These are phyloP conservation scores for Caenorhabditis sp. DNA, from an alignment of 2,888 invertebrate genomes.

Conservation along the genomic window DNA sequence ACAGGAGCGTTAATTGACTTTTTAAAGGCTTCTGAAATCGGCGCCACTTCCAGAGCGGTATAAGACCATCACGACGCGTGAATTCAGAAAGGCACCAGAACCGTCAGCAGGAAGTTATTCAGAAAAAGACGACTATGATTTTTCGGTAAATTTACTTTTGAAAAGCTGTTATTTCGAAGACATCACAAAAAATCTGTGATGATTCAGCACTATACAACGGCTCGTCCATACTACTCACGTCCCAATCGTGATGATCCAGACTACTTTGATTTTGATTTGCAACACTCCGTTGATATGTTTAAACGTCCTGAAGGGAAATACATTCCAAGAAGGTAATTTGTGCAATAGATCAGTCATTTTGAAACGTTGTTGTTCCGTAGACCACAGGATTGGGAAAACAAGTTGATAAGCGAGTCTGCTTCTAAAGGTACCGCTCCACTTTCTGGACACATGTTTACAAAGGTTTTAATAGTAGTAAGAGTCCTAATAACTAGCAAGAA, in stretches of 20 bases:
- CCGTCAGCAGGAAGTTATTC: slow-evolving; percentile 72
- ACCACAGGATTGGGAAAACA: slow-evolving; percentile 77
- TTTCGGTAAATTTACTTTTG: slow-evolving; percentile 71
- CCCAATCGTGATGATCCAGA: slow-evolving; percentile 78
- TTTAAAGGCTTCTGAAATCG: slow-evolving; percentile 65
- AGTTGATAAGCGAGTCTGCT: slow-evolving; percentile 70
- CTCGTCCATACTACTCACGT: slow-evolving; percentile 76
- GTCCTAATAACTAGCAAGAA: background rate
- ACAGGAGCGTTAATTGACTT: background rate
- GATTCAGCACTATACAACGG: slow-evolving; percentile 64
- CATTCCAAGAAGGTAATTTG: slow-evolving; percentile 69
- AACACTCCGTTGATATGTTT: slow-evolving; percentile 78
- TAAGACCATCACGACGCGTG: slow-evolving; percentile 69
- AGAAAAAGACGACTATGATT: slow-evolving; percentile 74
- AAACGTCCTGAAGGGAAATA: slow-evolving; percentile 76
- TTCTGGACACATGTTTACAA: slow-evolving; percentile 77
- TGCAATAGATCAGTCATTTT: background rate
- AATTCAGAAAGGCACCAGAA: slow-evolving; percentile 74
- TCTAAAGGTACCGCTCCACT: slow-evolving; percentile 76
- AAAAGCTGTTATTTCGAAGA: too few relatives aligned
- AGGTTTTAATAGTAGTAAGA: slow-evolving; percentile 29
- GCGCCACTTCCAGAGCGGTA: slow-evolving; percentile 65
- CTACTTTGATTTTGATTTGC: slow-evolving; percentile 78
- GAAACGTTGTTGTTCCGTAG: slow-evolving; percentile 52
- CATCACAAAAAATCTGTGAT: too few relatives aligned